Conservation (phyloP, 2,113 vertebrate genomes). For the Lagenorhynchus albirostris region DNA sequence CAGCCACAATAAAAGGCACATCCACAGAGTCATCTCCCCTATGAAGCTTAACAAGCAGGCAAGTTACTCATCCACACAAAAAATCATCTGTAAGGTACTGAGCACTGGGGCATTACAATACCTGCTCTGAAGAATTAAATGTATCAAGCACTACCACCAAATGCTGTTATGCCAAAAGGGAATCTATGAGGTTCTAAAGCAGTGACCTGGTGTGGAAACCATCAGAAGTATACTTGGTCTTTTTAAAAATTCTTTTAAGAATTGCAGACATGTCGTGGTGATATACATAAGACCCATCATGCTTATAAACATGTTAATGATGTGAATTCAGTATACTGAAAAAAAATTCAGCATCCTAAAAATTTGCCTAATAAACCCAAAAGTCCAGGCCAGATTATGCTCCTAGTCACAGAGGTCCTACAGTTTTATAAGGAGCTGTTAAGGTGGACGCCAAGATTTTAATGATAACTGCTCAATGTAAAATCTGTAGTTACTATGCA, state of each 20-base stretch:
- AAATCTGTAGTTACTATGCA: not conserved
- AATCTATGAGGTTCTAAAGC: constrained; percentile 38
- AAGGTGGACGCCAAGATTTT: not conserved
- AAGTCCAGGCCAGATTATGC: not conserved
- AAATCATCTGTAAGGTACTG: constrained; percentile 51
- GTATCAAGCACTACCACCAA: constrained; percentile 16
- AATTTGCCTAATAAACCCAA: not conserved
- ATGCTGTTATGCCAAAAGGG: constrained; percentile 26
- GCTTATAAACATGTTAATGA: constrained; percentile 7
- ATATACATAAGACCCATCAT: not conserved
- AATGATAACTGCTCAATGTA: not conserved
- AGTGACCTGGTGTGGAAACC: not conserved
- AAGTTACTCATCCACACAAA: constrained; percentile 49
- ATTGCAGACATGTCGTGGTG: not conserved
- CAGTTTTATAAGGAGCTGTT: not conserved
- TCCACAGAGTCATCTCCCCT: not conserved
- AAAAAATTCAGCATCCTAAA: constrained; percentile 4
- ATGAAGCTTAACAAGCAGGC: constrained; percentile 37
- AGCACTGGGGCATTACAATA: constrained; percentile 42
- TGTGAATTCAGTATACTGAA: not conserved
- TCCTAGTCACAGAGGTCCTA: not conserved
- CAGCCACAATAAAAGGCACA: constrained; percentile 18
- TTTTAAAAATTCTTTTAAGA: not conserved
- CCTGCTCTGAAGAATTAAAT: constrained; percentile 55
- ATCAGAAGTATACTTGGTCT: not conserved